Evolutionary conservation across 2,888 invertebrate genomes (phyloP).

Genomic region (Hermaeophaga mercurialis): DNA sequence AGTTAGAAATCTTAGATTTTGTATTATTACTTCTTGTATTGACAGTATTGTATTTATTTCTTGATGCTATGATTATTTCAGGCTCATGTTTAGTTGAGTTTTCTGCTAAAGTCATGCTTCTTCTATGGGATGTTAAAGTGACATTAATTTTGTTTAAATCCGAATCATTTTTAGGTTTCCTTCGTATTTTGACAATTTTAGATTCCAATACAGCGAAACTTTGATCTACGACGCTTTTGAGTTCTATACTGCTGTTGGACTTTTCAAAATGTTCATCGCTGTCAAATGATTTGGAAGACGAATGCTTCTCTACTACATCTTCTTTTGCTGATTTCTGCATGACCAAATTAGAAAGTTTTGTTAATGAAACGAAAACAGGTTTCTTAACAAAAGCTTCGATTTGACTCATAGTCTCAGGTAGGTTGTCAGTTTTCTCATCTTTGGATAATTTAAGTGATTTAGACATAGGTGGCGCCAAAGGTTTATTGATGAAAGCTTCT

Average conservation of each 20-base stretch:
- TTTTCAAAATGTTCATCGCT: conserved; percentile 8
- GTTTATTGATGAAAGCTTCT: conserved; percentile 30
- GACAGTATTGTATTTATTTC: too few species aligned
- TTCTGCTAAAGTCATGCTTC: conserved; percentile 33
- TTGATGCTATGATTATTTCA: too few species aligned
- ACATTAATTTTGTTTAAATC: conserved; percentile 32
- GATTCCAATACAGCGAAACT: conserved; percentile 38
- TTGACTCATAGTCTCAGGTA: conserved; percentile 33
- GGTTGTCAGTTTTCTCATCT: not conserved
- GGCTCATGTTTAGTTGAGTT: not conserved
- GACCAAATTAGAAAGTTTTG: not conserved
- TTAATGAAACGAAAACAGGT: conserved; percentile 8
- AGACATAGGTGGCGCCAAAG: conserved; percentile 11
- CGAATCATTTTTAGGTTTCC: conserved; percentile 21
- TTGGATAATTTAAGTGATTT: conserved; percentile 10
- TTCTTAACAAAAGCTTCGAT: conserved; percentile 29
- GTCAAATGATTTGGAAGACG: not conserved
- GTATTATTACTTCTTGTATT: too few species aligned
- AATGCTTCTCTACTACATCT: not conserved
- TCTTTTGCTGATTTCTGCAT: not conserved
- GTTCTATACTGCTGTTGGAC: conserved; percentile 17
- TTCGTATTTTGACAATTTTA: conserved; percentile 36
- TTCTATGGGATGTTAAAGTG: conserved; percentile 34
- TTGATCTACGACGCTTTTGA: conserved; percentile 27
- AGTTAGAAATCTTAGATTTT: too few species aligned